A percentile compares a stretch with the other conserved stretches of the same genome.
Conservation (phyloP, 2,888 invertebrate genomes). For the Spatulosminthurus flaviceps region DNA sequence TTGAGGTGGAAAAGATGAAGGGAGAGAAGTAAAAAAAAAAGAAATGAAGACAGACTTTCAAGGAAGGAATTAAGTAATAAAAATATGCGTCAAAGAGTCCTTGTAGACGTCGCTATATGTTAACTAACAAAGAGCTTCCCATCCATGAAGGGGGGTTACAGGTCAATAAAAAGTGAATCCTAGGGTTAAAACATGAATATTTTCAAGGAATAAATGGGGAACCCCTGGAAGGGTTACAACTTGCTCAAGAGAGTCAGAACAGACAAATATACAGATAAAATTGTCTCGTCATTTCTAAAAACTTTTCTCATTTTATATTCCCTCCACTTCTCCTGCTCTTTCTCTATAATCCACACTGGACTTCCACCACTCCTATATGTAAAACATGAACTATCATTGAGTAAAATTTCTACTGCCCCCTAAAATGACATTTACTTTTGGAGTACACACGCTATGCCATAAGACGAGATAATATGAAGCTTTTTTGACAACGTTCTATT, state of each 20-base stretch:
- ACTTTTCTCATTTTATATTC: background rate
- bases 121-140: background rate
- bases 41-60: background rate
- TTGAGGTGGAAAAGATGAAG: too few relatives aligned
- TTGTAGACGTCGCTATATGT: background rate
- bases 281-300: slow-evolving; percentile 21
- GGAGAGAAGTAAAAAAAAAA: background rate
- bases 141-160: slow-evolving; percentile 18
- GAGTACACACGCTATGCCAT: too few relatives aligned
- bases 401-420: too few relatives aligned
- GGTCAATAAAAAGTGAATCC: slow-evolving; percentile 44
- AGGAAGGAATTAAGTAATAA: slow-evolving; percentile 18
- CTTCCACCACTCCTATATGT: background rate
- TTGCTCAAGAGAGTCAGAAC: slow-evolving; percentile 1
- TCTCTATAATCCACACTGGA: background rate
- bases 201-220: slow-evolving; percentile 34
- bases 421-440: too few relatives aligned
- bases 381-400: too few relatives aligned
- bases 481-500: too few relatives aligned
- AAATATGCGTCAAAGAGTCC: background rate
- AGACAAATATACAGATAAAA: slow-evolving; percentile 10
- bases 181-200: slow-evolving; percentile 40
- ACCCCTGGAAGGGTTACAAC: slow-evolving; percentile 25
- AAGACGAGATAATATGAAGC: too few relatives aligned
- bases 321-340: background rate